Evolutionary conservation across 2,113 vertebrate species (phyloP), one percentile per base, ranked within the genome.

Genomic region (Aythya baeri): DNA sequence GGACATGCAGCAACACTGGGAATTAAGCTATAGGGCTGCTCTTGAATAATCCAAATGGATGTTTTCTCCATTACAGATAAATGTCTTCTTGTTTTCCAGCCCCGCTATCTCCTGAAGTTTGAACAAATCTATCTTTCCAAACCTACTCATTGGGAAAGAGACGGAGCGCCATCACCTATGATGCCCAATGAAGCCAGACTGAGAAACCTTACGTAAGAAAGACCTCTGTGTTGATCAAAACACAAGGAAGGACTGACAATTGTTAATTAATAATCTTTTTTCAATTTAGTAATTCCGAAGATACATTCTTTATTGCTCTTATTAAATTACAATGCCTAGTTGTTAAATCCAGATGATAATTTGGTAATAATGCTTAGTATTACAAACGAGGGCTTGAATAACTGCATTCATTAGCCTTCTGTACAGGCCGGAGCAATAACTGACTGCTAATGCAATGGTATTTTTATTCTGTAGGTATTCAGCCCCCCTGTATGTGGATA

Each of bases 81-180:
- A 84, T 54, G 3, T 49, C 1, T 0, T 94, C 57, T 95, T 96
- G 22, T 85, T 91, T 98, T 98, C 67, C 94, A 99, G 99, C 99
- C 99, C 44, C 98, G 99, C 4, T 99, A 99, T 89, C 97, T 99
- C 87, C 63, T 99, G 96, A 99, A 99, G 97, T 99, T 99, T 95
- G 99, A 99, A 94, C 99, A 99, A 95, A 99, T 99, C 96, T 99
- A 99, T 79, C 97, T 99, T 71, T 99, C 99, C 61, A 99, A 99
- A 81, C 99, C 99, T 57, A 99, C 99, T 2, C 99, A 99, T 70
- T 99, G 99, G 99, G 99, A 99, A 96, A 98, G 99, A 98, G 99
- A 99, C 66, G 99, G 99, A 17, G 99, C 99, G 16, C 99, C 99
- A 5, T 99, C 99, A 9, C 99, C 99, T 63, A 99, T 99, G 99